phyloP scores from a whole-genome alignment of 2,797 vertebrate species.

The Pantherophis alleghaniensis region DNA sequence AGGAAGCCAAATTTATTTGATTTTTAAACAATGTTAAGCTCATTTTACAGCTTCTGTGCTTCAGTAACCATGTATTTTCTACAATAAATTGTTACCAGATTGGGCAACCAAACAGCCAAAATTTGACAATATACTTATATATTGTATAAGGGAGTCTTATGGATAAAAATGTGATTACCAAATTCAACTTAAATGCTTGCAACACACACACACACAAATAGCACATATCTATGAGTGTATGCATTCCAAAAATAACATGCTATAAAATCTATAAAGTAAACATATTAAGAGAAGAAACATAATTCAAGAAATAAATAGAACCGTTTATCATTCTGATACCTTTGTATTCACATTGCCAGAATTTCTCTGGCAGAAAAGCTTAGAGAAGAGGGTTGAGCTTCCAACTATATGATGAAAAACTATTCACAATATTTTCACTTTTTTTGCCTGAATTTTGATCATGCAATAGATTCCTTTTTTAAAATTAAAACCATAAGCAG shows the following conservation, averaged over 20 bases:
- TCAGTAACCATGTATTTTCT: not conserved
- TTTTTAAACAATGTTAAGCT: not conserved
- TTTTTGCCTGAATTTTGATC: not conserved
- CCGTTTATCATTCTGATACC: not conserved
- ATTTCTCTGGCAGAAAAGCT: not conserved
- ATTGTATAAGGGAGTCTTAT: not conserved
- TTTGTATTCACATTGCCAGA: not conserved
- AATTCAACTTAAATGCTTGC: not conserved
- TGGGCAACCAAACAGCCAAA: not conserved
- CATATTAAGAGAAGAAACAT: not conserved
- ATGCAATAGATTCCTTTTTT: not conserved
- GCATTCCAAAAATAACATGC: not conserved
- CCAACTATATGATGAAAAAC: constrained; percentile 25
- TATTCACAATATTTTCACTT: not conserved
- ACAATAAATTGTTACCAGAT: not conserved
- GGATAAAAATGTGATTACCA: not conserved
- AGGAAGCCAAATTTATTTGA: not conserved
- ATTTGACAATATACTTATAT: not conserved
- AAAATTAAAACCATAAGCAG: not conserved
- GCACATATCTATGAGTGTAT: not conserved
- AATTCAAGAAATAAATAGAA: not conserved
- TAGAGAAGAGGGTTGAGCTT: constrained; percentile 15
- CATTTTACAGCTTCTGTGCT: not conserved
- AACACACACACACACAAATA: not conserved
- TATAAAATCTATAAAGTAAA: not conserved